These are phyloP conservation scores for Xanthia togata DNA, from an alignment of 2,888 invertebrate genomes.

Conservation along the genomic window DNA sequence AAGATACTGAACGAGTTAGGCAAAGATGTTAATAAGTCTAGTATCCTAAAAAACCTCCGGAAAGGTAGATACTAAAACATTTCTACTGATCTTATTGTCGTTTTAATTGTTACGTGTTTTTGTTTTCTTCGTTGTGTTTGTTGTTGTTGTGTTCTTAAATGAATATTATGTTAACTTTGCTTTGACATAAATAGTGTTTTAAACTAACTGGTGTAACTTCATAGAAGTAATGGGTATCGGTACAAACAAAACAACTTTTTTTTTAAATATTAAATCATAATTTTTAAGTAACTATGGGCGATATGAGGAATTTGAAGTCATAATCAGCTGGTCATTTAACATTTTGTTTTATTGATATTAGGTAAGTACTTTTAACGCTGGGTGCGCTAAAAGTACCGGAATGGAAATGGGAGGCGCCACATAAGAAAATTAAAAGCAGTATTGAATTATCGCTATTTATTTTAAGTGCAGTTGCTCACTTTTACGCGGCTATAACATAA, in stretches of 20 bases:
- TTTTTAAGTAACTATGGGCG: background rate
- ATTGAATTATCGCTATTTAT: background rate
- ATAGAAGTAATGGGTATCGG: too few species aligned
- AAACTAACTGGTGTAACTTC: too few species aligned
- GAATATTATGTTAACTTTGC: too few species aligned
- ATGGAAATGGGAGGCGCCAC: background rate
- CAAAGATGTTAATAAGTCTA: conserved; percentile 16
- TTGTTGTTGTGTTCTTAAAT: too few species aligned
- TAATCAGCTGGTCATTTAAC: background rate
- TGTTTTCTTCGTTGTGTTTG: too few species aligned
- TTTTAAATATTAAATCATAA: background rate
- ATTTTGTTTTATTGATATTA: background rate
- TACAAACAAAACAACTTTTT: background rate
- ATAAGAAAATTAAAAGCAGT: background rate
- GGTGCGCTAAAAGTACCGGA: too few species aligned
- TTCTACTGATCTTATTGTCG: background rate
- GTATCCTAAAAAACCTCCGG: conserved; percentile 11
- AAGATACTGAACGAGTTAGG: conserved; percentile 12
- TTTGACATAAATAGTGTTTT: too few species aligned
- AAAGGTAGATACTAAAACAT: conserved; percentile 16
- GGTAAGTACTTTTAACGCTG: background rate
- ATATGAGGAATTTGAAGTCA: background rate
- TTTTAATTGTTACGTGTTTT: too few species aligned
- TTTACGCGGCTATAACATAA: background rate
- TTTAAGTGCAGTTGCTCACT: background rate